Evolutionary conservation across 2,888 invertebrate genomes (phyloP).

Genomic region (Galerucella calmariensis): DNA sequence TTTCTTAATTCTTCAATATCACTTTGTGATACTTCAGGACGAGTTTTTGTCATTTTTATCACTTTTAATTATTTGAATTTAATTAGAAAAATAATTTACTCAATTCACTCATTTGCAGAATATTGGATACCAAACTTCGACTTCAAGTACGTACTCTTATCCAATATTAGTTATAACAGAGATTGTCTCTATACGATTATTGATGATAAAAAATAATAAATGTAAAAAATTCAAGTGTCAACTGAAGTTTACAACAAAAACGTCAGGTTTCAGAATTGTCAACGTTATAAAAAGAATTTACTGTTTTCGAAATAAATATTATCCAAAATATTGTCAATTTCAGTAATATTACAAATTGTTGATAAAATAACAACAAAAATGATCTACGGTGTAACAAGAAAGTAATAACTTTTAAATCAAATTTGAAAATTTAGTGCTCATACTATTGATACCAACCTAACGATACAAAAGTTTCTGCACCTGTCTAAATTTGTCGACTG

Average conservation of each 20-base stretch:
- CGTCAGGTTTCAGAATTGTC: constrained; percentile 8
- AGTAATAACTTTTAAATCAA: too few relatives aligned
- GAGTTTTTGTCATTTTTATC: constrained; percentile 34
- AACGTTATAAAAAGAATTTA: constrained; percentile 16
- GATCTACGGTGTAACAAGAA: too few relatives aligned
- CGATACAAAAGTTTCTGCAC: neutral
- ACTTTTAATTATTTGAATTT: constrained; percentile 3
- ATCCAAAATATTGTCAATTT: too few relatives aligned
- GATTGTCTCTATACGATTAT: neutral
- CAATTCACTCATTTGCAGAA: neutral
- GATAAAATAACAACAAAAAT: too few relatives aligned
- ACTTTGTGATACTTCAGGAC: constrained; percentile 35
- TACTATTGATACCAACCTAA: neutral
- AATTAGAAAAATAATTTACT: constrained; percentile 3
- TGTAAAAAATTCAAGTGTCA: constrained; percentile 7
- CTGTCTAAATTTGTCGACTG: neutral
- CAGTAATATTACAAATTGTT: too few relatives aligned
- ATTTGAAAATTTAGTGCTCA: too few relatives aligned
- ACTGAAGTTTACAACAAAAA: constrained; percentile 1
- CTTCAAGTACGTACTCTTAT: neutral
- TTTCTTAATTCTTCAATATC: constrained; percentile 59
- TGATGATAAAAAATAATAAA: neutral
- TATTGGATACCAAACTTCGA: constrained; percentile 8
- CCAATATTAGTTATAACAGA: neutral
- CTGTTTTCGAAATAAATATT: neutral